Base-by-base conservation (phyloP, 1,140 invertebrate species). In the Radopholus similis region DNA sequence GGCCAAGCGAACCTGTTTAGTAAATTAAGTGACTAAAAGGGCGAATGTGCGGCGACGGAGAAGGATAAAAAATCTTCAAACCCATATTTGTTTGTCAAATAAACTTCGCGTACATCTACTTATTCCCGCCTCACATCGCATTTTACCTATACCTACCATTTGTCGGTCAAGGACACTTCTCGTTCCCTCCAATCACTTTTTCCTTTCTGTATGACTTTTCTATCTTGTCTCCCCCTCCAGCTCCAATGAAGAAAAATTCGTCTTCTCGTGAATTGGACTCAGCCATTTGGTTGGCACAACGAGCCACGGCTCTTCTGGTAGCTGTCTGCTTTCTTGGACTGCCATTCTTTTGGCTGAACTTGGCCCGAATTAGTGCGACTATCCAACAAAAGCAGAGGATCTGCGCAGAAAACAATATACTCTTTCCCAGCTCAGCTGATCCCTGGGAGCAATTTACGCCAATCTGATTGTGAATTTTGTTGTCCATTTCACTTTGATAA, bases 1-100 rank as follows among this genome's bases (percentile, higher is more conserved):
- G 76, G 76, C 55, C 68, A 72, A 54, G 75, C 75, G 4, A 77
- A 78, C 55, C 53, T 77, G 34, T 77, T 57, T 30, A 57, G 47
- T 28, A 51, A 51, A 51, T 4, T 51, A 28, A 51, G 30, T 42
- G 11, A 1, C 2, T n/a, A 42, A 42, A 42, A 42, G 38, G 38
- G 11, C 11, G 38, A 42, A 42, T 42, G 18, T 13, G 18, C 18
- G 38, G 18, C 11, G 15, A 21, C 4, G 13, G 47, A 18, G 30
- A 18, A 51, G 8, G n/a, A 51, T 5, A 21, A 5, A 28, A 21
- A 2, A 47, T 3, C 11, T 13, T n/a, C n/a, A n/a, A n/a, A n/a
- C n/a, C n/a, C 38, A 11, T 1, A 1, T 42, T 2, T 42, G 38
- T 42, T 1, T 42, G 11, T 42, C 11, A 42, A 42, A 42, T n/a